These are phyloP conservation scores for Corythornis cristatus DNA, from an alignment of 2,113 vertebrate genomes.

Conservation along the genomic window DNA sequence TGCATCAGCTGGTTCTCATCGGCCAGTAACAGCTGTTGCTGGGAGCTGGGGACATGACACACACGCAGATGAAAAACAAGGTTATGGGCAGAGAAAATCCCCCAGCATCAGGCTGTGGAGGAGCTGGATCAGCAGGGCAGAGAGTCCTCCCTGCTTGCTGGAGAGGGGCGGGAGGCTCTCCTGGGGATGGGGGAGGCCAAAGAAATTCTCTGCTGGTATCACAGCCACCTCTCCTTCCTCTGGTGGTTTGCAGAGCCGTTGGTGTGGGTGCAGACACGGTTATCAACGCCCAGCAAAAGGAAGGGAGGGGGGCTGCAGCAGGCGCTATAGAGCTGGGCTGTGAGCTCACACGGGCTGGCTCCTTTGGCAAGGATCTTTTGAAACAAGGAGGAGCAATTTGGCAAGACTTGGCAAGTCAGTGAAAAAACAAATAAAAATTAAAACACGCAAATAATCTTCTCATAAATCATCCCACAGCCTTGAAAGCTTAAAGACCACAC, in stretches of 20 bases:
- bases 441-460: too few relatives aligned
- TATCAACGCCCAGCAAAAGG: too few relatives aligned
- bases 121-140: neutral
- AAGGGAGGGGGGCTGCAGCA: too few relatives aligned
- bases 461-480: too few relatives aligned
- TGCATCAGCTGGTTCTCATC: neutral
- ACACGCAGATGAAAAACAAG: rapidly evolving
- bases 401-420: too few relatives aligned
- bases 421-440: neutral
- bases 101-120: neutral
- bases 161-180: neutral
- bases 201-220: rapidly evolving
- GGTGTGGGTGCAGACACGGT: too few relatives aligned
- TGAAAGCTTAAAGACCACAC: rapidly evolving
- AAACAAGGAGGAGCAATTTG: too few relatives aligned
- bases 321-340: too few relatives aligned
- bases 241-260: too few relatives aligned
- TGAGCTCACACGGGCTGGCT: too few relatives aligned
- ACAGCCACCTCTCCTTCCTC: neutral
- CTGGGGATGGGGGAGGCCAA: rapidly evolving
- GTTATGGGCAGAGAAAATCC: too few relatives aligned
- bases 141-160: neutral
- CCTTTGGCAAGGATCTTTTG: too few relatives aligned
- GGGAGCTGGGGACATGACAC: rapidly evolving
- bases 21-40: rapidly evolving